Conservation (phyloP, 2,888 invertebrate genomes). For the Drosophila anomalata region DNA sequence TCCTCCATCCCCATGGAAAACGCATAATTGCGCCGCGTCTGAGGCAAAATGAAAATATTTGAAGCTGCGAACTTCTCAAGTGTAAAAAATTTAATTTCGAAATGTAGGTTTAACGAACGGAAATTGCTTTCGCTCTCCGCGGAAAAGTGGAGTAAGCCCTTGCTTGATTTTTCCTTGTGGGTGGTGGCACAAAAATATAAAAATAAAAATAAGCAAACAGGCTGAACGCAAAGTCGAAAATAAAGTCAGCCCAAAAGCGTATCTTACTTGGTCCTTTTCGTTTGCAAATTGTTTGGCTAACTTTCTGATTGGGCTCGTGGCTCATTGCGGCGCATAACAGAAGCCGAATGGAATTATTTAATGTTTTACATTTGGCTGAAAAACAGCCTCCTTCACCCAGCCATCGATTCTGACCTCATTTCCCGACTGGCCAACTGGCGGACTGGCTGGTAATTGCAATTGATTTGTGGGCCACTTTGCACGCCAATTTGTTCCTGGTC, state of each 20-base stretch:
- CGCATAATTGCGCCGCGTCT: slow-evolving; percentile 64
- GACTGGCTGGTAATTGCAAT: slow-evolving; percentile 67
- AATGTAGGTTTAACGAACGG: slow-evolving; percentile 80
- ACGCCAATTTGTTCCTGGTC: slow-evolving; percentile 69
- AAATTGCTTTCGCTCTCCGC: slow-evolving; percentile 71
- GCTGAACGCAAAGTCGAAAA: slow-evolving; percentile 12
- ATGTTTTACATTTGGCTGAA: slow-evolving; percentile 62
- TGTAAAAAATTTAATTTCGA: slow-evolving; percentile 79
- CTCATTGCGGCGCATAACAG: slow-evolving; percentile 54
- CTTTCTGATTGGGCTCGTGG: slow-evolving; percentile 75
- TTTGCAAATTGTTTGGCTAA: slow-evolving; percentile 74
- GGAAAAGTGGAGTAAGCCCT: slow-evolving; percentile 55
- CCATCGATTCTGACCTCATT: slow-evolving; percentile 1
- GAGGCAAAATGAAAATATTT: slow-evolving; percentile 70
- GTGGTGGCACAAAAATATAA: neutral
- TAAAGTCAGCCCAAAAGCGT: slow-evolving; percentile 43
- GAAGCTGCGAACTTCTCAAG: slow-evolving; percentile 75
- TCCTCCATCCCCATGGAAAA: slow-evolving; percentile 2
- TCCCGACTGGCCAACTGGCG: slow-evolving; percentile 8
- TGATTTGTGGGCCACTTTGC: slow-evolving; percentile 71
- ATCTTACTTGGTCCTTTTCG: slow-evolving; percentile 54
- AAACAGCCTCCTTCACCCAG: slow-evolving; percentile 16
- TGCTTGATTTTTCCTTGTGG: slow-evolving; percentile 24
- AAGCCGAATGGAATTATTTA: slow-evolving; percentile 65
- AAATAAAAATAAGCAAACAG: slow-evolving; percentile 1